Base-by-base conservation (phyloP, 2,888 invertebrate genomes). In the Polyommatus icarus region DNA sequence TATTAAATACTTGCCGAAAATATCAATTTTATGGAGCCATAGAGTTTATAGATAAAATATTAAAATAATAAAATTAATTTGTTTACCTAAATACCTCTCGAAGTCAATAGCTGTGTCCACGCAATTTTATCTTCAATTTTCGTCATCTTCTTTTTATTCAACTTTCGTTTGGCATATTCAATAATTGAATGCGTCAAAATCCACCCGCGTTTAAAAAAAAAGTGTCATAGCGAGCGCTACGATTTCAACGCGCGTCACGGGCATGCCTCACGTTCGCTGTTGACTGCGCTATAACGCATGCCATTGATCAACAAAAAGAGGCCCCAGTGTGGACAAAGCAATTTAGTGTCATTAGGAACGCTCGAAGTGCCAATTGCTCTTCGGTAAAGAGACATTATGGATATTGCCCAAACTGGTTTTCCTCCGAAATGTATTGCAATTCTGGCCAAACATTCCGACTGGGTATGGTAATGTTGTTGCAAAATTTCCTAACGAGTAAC, bases 391-490 rank as follows among this genome's bases (percentile, higher is more conserved):
- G 32, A 32, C 67, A 32, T 32, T 67, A 75, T 54, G 75, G 15
- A 15, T 54, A 75, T 75, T 75, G 15, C 24, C 7, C 29, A 75
- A 75, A 75, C 75, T 54, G 75, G 75, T 75, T 54, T 29, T 50
- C 10, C 73, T n/a, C 87, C 87, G 83, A 89, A 89, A 88, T 84
- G 87, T 90, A 90, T 91, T 90, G 91, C 91, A 92, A 93, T 81
- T 80, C 82, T 83, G 20, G 46, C 75, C 75, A 75, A 75, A 75
- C 75, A 75, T 54, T 75, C 75, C 75, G 29, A 75, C 46, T 67
- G 29, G 29, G 67, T 75, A 73, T 73, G 73, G 46, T 46, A 73
- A 73, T 46, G 29, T 24, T 54, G 8, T 75, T 75, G 75, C 50
- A 54, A 75, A 75, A 75, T 75, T 54, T 75, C 18, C 24, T 24